Evolutionary conservation across 2,797 vertebrate species (phyloP), one percentile per base, ranked within the genome.

Genomic region (Danio choprae): DNA sequence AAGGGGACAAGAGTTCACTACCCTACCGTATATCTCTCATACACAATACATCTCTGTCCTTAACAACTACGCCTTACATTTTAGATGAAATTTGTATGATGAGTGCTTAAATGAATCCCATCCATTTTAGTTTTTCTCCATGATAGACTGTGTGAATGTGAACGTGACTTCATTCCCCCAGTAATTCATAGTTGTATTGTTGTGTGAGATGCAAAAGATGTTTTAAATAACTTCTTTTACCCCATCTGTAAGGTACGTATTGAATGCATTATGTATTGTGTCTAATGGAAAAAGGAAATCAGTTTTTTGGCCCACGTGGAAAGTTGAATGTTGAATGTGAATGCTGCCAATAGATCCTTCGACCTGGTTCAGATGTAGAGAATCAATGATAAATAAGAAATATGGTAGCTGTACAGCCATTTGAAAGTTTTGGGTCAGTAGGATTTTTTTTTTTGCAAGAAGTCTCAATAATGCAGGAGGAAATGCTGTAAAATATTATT

Each of bases 161-260:
- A 40, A n/a, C 64, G 29, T 80, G 65, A 68, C 53, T 40, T n/a
- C 53, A 46, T 53, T 20, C 48, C n/a, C 64, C 20, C 48, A 53
- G 77, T 69, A 53, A 76, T 36, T 73, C 48, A 63, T 41, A 9
- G 53, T 59, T 9, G 51, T 79, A 76, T 44, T 43, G 68, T 75
- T 16, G 46, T 38, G 56, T 68, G 73, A 83, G 75, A 74, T 63
- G 18, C 53, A 69, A 72, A 59, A 80, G 44, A 63, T 67, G 62
- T 58, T 79, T 65, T 65, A 38, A 77, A 62, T 79, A 80, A 6
- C 10, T 64, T 90, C 94, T 85, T 96, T 91, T 92, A 94, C 95
- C 91, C 93, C 92, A 69, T 77, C 73, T 81, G 82, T 78, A 80
- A 75, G 69, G 10, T 20, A 50, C 10, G 74, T 62, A 72, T 81